Evolutionary conservation across 53 echinoderm and acorn worm species (phyloP).

Genomic region (Paelopatides confundens): DNA sequence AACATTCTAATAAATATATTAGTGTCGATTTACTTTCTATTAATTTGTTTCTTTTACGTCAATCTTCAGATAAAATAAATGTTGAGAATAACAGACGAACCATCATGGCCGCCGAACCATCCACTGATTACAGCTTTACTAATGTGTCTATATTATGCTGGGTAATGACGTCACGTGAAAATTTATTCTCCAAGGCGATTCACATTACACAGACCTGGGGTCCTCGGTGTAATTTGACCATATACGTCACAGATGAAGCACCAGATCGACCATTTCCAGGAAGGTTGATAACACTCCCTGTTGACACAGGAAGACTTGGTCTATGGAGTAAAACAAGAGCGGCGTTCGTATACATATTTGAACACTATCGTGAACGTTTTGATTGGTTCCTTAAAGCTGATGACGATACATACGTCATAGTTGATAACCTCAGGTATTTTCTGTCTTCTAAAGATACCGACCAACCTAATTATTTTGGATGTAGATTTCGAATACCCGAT

Average conservation of each 20-base stretch:
- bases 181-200: conserved; percentile 41
- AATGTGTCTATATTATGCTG: conserved; percentile 69
- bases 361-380: conserved; percentile 50
- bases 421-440: conserved; percentile 79
- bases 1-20: no score
- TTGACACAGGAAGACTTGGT: conserved; percentile 53
- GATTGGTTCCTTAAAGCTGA: conserved; percentile 88
- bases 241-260: conserved; percentile 66
- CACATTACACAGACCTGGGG: conserved; percentile 76
- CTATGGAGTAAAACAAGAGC: conserved; percentile 74
- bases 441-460: conserved; percentile 56
- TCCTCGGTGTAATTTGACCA: conserved; percentile 65
- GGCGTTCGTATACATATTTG: conserved; percentile 65
- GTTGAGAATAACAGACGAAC: conserved; percentile 41
- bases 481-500: conserved; percentile 24
- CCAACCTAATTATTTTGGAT: conserved; percentile 65
- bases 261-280: conserved; percentile 10
- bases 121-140: conserved; percentile 39
- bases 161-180: conserved; percentile 72
- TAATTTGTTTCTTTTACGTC: no score
- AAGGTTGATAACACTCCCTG: conserved; percentile 51
- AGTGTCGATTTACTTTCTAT: no score
- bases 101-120: conserved; percentile 39
- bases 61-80: no score
- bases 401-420: conserved; percentile 80